These are phyloP conservation scores for Drosophila virilis DNA, from an alignment of 1,140 invertebrate species.

Conservation along the genomic window DNA sequence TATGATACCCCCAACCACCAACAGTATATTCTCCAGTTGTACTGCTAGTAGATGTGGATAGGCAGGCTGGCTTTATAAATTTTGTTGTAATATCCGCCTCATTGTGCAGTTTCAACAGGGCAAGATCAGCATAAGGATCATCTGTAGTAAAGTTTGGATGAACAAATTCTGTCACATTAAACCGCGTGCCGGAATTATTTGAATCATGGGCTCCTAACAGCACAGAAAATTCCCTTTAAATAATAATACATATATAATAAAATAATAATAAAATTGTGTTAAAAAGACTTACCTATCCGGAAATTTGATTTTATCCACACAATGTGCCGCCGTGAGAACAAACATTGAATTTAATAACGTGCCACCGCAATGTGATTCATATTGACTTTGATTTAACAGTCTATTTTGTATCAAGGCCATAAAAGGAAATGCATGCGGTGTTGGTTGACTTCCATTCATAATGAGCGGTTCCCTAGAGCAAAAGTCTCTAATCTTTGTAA, in stretches of 20 bases:
- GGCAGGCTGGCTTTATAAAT: constrained; percentile 22
- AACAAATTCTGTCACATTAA: background rate
- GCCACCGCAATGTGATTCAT: constrained; percentile 9
- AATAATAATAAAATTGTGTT: background rate
- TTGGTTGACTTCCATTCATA: background rate
- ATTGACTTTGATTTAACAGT: too few species aligned
- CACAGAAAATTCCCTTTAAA: constrained; percentile 4
- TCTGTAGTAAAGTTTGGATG: background rate
- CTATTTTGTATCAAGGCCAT: constrained; percentile 6
- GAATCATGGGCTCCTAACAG: constrained; percentile 10
- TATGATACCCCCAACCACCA: constrained; percentile 13
- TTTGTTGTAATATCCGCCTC: background rate
- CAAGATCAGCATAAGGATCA: constrained; percentile 1
- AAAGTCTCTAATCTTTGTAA: background rate
- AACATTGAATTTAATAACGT: constrained; percentile 11
- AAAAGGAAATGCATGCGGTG: constrained; percentile 5
- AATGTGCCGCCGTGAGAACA: constrained; percentile 34
- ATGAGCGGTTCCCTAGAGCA: background rate
- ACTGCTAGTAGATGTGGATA: background rate
- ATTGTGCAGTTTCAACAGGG: constrained; percentile 2
- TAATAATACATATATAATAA: background rate
- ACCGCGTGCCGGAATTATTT: background rate
- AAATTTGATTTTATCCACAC: background rate
- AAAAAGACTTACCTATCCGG: background rate
- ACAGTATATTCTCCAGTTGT: background rate